Base-by-base conservation (phyloP, 2,797 vertebrate genomes). In the Rhinophrynus dorsalis region DNA sequence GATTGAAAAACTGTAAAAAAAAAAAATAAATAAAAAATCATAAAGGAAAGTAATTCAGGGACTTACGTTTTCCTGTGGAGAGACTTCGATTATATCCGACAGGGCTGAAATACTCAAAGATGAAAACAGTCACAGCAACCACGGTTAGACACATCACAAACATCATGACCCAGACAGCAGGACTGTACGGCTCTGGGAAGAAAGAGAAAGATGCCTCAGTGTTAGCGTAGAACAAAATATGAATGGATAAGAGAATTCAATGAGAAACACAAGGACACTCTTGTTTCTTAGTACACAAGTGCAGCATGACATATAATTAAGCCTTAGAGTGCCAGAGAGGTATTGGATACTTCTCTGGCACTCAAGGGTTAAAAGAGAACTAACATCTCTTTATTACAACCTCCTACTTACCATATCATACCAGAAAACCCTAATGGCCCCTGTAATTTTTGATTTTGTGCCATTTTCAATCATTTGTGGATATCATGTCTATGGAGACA, bases 161-260 rank as follows among this genome's bases (percentile, higher is more conserved):
- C 96, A 97, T 98, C 96, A 98, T 97, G 86, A 97, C 94, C 95
- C 95, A 97, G 74, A 97, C 95, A 2, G 95, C 95, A 0, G 95
- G 95, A 76, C 95, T 96, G 86, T 97, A 97, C 67, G 95, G 95
- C 81, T 96, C 94, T 98, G 78, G 47, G 8, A 2, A 26, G 6
- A 2, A 20, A 54, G 12, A 30, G 23, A 7, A 9, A 9, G 50
- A 54, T 23, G n/a, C 29, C 12, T 70, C 12, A 63, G 48, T 37
- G 23, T n/a, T n/a, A n/a, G n/a, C n/a, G n/a, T n/a, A 17, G 13
- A 32, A 20, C 13, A 42, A 21, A 55, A 50, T 32, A 30, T 17
- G 40, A 30, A 40, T 42, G 17, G 10, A 64, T n/a, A 20, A 52
- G 3, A 40, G 11, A 38, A 6, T 38, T 6, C 15, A 40, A 30